A percentile compares a stretch with the other conserved stretches of the same genome.
These are phyloP conservation scores for Acrobasis repandana DNA, from an alignment of 2,888 invertebrate species.

Conservation along the genomic window DNA sequence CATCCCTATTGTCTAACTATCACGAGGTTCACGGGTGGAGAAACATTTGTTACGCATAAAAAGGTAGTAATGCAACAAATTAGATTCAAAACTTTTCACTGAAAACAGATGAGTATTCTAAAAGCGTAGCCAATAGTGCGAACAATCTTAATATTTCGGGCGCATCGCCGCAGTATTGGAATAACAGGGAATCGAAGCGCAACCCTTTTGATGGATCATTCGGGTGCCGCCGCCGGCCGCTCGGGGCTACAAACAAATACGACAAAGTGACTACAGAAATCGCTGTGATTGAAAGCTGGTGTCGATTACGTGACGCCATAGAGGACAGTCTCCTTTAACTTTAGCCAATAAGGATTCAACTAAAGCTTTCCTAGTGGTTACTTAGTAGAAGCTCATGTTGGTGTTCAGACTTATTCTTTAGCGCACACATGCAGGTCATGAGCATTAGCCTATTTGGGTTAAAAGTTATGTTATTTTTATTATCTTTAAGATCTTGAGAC, in stretches of 20 bases:
- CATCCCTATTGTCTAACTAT: too few species aligned
- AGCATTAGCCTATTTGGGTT: too few species aligned
- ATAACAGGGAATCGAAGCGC: conserved; percentile 40
- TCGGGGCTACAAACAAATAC: conserved; percentile 69
- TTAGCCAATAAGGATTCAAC: too few species aligned
- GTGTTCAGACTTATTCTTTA: too few species aligned
- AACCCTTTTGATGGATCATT: conserved; percentile 52
- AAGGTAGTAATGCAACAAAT: too few species aligned
- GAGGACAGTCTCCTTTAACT: neutral
- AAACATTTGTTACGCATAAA: too few species aligned
- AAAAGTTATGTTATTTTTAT: too few species aligned
- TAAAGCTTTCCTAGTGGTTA: too few species aligned
- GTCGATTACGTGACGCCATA: conserved; percentile 33
- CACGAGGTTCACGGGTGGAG: too few species aligned
- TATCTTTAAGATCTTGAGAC: too few species aligned
- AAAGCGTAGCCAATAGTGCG: conserved; percentile 6
- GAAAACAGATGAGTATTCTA: neutral
- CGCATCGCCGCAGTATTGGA: conserved; percentile 30
- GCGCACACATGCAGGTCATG: too few species aligned
- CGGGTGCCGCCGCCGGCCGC: conserved; percentile 51
- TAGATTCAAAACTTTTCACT: neutral
- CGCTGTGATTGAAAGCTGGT: conserved; percentile 58
- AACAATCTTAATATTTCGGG: conserved; percentile 10
- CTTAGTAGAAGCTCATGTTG: too few species aligned
- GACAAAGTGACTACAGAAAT: conserved; percentile 60